Evolutionary conservation across 1,140 invertebrate species (phyloP), one percentile per base, ranked within the genome.

Genomic region (Drosophila bipectinata): DNA sequence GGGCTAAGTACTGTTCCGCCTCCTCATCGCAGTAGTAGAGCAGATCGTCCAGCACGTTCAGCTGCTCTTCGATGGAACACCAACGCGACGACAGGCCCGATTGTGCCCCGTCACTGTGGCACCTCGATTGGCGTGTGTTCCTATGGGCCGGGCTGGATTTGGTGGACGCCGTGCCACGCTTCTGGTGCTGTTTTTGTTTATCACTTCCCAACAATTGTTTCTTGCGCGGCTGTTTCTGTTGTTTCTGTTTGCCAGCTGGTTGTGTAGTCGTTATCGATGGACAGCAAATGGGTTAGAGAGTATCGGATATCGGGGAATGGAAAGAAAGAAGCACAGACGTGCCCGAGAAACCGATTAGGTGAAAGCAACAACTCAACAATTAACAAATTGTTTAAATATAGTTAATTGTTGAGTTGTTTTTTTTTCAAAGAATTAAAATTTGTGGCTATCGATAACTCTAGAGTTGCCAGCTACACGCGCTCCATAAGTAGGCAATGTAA

Each of bases 21-120:
- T 90, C 68, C 49, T 91, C 88, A 90, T 91, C 90, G 80, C 79
- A 84, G 52, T 79, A 91, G 60, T 91, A 75, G 3, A 91, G 74
- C 15, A 91, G 66, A 37, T 91, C 71, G 47, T 91, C 90, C 30
- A 91, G 69, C 32, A 85, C 69, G 72, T 91, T 88, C 26, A 91
- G 37, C 55, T 82, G 90, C 51, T 80, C 90, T 57, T 91, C 90
- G 28, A 91, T 91, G 39, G 90, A 91, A 57, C 79, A 56, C 90
- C 90, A 91, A 51, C 83, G 74, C 18, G 90, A 91, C 21, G 90
- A 91, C n/a, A 75, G 59, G 26, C 56, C 88, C n/a, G 84, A 85
- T 69, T 72, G 63, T 21, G 55, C 47, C 53, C 59, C 76, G 53
- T 77, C 79, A 49, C 47, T 61, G 14, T 28, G 37, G 45, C 34